Evolutionary conservation across 2,888 invertebrate genomes (phyloP).

Genomic region (Diachrysia chrysitis): DNA sequence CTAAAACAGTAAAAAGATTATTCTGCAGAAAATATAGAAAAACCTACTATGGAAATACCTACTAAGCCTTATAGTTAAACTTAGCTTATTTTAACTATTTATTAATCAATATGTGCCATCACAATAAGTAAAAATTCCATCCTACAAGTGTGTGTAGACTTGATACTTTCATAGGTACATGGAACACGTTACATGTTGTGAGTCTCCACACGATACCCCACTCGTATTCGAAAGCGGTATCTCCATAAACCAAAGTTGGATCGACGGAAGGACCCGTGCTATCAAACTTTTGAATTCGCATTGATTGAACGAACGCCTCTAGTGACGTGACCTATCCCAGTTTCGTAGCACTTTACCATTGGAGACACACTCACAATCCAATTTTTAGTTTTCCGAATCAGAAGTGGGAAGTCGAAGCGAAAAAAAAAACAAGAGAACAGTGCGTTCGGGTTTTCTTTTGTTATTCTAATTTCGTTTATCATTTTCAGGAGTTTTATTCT

Average conservation of each 20-base stretch:
- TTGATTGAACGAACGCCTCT: conserved; percentile 64
- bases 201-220: conserved; percentile 33
- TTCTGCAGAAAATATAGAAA: too few relatives aligned
- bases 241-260: conserved; percentile 65
- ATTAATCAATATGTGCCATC: too few relatives aligned
- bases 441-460: background rate
- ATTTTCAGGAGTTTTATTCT: background rate
- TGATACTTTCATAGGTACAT: background rate
- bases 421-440: background rate
- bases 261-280: conserved; percentile 61
- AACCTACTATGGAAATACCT: too few relatives aligned
- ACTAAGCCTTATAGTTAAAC: too few relatives aligned
- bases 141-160: background rate
- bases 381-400: conserved; percentile 33
- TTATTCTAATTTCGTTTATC: background rate
- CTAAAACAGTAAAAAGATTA: too few relatives aligned
- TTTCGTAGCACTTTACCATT: conserved; percentile 35
- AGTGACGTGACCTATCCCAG: conserved; percentile 55
- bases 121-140: too few relatives aligned
- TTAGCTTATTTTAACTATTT: too few relatives aligned
- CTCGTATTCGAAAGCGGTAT: conserved; percentile 60
- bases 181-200: conserved; percentile 17
- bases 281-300: conserved; percentile 71
- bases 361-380: conserved; percentile 32
- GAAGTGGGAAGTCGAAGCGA: conserved; percentile 26